These are phyloP conservation scores for Trimorus sp. DNA, from an alignment of 2,888 invertebrate genomes.

Conservation along the genomic window DNA sequence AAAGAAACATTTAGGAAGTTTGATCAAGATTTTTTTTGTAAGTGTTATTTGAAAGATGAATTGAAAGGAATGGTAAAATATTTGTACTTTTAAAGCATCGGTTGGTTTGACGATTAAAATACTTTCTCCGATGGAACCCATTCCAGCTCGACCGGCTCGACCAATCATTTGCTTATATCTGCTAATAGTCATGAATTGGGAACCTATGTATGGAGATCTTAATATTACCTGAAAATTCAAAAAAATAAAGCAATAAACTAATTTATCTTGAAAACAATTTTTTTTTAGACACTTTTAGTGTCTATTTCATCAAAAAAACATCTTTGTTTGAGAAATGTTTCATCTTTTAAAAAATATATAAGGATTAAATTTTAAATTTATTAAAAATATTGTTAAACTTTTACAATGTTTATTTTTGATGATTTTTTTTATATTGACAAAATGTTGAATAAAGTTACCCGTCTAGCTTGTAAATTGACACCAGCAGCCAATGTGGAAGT, in stretches of 20 bases:
- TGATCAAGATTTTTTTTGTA: too few relatives aligned
- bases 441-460: constrained; percentile 82
- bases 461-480: constrained; percentile 96
- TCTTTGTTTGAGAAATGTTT: too few relatives aligned
- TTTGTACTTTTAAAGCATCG: constrained; percentile 83
- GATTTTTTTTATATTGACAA: too few relatives aligned
- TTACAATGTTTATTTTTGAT: too few relatives aligned
- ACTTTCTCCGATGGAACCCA: constrained; percentile 92
- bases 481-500: constrained; percentile 99
- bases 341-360: too few relatives aligned
- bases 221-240: constrained; percentile 85
- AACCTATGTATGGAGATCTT: constrained; percentile 91
- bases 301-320: too few relatives aligned
- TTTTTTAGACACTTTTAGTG: too few relatives aligned
- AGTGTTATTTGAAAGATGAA: background rate
- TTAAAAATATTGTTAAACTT: too few relatives aligned
- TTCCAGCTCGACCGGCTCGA: constrained; percentile 95
- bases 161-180: constrained; percentile 98
- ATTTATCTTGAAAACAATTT: too few relatives aligned
- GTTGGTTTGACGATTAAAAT: constrained; percentile 88
- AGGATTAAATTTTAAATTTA: too few relatives aligned
- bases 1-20: too few relatives aligned
- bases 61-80: background rate
- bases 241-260: background rate
- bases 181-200: constrained; percentile 87